A percentile compares a stretch with the other conserved stretches of the same genome.
Conservation (phyloP, 2,888 invertebrate genomes). For the Scotopteryx bipunctaria region DNA sequence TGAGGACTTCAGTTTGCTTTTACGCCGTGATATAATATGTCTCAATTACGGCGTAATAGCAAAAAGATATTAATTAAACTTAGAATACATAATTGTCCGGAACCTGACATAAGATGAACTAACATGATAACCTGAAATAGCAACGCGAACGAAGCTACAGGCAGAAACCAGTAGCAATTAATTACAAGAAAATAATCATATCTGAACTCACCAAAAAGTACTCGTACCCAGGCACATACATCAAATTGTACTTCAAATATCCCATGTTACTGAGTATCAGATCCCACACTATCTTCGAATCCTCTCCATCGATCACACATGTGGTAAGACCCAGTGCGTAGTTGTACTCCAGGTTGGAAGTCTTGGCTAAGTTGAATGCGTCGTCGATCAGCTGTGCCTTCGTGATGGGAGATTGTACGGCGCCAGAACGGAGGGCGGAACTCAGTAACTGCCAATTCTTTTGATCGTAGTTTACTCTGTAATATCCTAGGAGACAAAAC, state of each 20-base stretch:
- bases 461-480: constrained; percentile 85
- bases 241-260: constrained; percentile 74
- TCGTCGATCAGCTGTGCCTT: constrained; percentile 90
- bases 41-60: too few species aligned
- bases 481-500: constrained; percentile 74
- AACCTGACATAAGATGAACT: too few species aligned
- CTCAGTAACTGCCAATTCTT: constrained; percentile 82
- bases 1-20: too few species aligned
- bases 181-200: background rate
- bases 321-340: constrained; percentile 85
- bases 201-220: constrained; percentile 52
- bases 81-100: too few species aligned
- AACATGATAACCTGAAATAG: too few species aligned
- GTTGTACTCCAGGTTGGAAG: constrained; percentile 81
- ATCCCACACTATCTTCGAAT: constrained; percentile 87
- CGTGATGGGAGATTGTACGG: constrained; percentile 82
- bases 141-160: too few species aligned
- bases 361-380: constrained; percentile 86
- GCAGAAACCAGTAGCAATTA: too few species aligned
- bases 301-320: constrained; percentile 84
- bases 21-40: too few species aligned
- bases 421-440: constrained; percentile 74
- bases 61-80: too few species aligned
- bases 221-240: constrained; percentile 75
- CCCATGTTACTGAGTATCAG: constrained; percentile 82